Conservation (phyloP, 2,113 vertebrate species). For the Lepidothrix coronata region DNA sequence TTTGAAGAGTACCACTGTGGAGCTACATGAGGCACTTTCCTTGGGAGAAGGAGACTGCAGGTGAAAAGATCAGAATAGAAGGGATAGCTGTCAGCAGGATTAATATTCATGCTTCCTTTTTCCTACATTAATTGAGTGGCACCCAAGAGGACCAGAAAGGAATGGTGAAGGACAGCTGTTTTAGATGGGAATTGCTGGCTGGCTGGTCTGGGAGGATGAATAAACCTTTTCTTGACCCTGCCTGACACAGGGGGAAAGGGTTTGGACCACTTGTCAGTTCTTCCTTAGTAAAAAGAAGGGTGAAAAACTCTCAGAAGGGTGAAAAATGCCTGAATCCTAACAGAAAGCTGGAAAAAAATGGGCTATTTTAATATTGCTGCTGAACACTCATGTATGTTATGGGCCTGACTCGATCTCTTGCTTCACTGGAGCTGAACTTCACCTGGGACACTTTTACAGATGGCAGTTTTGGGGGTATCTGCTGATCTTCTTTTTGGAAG, state of each 20-base stretch:
- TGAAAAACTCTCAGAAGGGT: background rate
- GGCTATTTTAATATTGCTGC: background rate
- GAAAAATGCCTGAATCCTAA: background rate
- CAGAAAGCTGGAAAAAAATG: background rate
- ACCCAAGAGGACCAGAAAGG: background rate
- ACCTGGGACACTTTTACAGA: background rate
- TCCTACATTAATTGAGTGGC: background rate
- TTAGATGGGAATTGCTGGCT: background rate
- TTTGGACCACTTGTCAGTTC: background rate
- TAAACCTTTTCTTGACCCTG: background rate
- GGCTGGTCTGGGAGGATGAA: background rate
- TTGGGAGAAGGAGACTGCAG: background rate
- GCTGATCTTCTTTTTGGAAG: background rate
- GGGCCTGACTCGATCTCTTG: background rate
- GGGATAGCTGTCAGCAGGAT: background rate
- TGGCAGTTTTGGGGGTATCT: background rate
- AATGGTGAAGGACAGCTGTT: background rate
- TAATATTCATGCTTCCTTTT: background rate
- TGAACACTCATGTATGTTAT: background rate
- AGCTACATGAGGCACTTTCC: rapidly evolving
- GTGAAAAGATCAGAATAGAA: background rate
- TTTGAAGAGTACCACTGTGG: background rate
- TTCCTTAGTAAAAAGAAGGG: background rate
- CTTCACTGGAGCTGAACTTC: background rate
- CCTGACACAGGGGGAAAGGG: background rate